phyloP scores from a whole-genome alignment of 2,797 vertebrate species.

The Myiotriccus ornatus region DNA sequence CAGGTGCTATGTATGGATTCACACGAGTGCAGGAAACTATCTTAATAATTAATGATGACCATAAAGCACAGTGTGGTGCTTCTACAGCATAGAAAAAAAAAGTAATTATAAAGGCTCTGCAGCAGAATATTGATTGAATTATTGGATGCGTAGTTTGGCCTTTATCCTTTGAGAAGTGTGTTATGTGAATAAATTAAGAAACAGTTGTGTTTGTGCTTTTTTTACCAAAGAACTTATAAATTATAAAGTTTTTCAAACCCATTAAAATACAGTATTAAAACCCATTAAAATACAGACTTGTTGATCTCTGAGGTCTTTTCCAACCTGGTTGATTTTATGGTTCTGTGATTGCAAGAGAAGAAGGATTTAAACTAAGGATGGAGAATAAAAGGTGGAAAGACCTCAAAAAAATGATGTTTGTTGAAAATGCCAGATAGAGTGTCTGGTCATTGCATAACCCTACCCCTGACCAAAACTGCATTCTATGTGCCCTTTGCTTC shows the following conservation, averaged over 20 bases:
- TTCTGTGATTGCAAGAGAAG: not conserved
- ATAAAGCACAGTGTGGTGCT: not conserved
- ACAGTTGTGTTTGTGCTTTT: not conserved
- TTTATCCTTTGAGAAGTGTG: conserved; percentile 3
- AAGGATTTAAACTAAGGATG: not conserved
- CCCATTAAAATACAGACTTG: too few relatives aligned
- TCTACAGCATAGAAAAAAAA: not conserved
- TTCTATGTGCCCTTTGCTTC: not conserved
- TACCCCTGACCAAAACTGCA: not conserved
- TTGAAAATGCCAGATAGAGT: not conserved
- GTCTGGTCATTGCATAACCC: not conserved
- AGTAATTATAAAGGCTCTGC: conserved; percentile 11
- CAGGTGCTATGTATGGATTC: conserved; percentile 24
- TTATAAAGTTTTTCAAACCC: not conserved
- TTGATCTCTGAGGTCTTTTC: too few relatives aligned
- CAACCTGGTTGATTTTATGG: too few relatives aligned
- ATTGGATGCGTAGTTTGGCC: not conserved
- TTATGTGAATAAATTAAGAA: not conserved
- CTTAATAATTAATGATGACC: conserved; percentile 53
- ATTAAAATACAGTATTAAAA: not conserved
- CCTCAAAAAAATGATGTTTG: not conserved
- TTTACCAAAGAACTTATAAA: not conserved
- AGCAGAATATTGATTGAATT: conserved; percentile 1
- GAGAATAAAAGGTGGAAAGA: not conserved
- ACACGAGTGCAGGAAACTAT: conserved; percentile 10